Base-by-base conservation (phyloP, 1,140 invertebrate species). In the Leptinotarsa undecemlineata region DNA sequence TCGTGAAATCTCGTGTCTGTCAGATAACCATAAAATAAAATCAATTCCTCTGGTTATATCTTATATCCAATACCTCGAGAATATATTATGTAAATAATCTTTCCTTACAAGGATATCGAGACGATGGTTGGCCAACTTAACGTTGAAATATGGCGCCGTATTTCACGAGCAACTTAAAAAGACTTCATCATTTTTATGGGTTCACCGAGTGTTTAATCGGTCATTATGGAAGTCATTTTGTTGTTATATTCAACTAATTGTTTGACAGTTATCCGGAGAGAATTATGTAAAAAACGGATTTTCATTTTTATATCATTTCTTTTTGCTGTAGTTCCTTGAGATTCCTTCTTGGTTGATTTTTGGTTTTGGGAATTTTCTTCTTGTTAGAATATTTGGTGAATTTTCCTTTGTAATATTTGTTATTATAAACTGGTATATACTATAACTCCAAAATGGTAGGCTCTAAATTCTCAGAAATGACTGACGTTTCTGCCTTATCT, bases 121-220 rank as follows among this genome's bases (percentile, higher is more conserved):
- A 57, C 51, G n/a, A 19, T 64, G 20, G 63, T 64, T 64, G 63
- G 63, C 63, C 63, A 64, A 64, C 63, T 64, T 64, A n/a, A 21
- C 63, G 20, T 20, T 64, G 63, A 64, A 64, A 23, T 64, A 64
- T 33, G 63, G 26, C 26, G 63, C 63, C 51, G n/a, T 57, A 57
- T 57, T 57, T 57, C n/a, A 57, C n/a, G n/a, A 57, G 51, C 3
- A 57, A 57, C 51, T 19, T 19, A 19, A 57, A 57, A 57, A 57
- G 17, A 19, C 51, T 57, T 57, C 51, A 57, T 57, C 51, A 57
- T 57, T 57, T 57, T 57, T 57, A 57, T 57, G 4, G 33, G 8
- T 42, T 42, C 33, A 42, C 33, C 8, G 33, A 42, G 33, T 42
- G 33, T 42, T 42, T 42, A 42, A 42, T 42, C 33, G 33, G 33